Base-by-base conservation (phyloP, 2,888 invertebrate species). In the Macaria liturata region DNA sequence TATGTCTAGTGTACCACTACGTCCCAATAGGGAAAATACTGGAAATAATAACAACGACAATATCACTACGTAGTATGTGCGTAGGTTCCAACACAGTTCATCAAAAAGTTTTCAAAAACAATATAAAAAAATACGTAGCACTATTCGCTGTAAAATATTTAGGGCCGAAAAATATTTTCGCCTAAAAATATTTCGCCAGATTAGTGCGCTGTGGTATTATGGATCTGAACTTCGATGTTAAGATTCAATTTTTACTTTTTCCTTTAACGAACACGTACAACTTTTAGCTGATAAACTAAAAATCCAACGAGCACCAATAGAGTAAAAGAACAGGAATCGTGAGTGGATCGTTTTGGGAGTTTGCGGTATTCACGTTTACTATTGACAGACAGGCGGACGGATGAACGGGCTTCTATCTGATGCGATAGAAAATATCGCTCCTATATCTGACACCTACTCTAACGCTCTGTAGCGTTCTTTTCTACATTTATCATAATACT, bases 311-410 rank as follows among this genome's bases (percentile, higher is more conserved):
- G 40, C 32, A 50, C 32, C 46, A 43, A 54, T 48, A 47, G 32
- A 40, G 40, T 32, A 44, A 45, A 40, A 58, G 30, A 49, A 40
- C 31, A 42, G 7, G 32, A 39, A 49, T 50, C 50, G 50, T 47
- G 45, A 49, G 40, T 42, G 51, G 45, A 51, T 55, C 52, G 59
- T 56, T 60, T 56, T 49, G 46, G 34, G 46, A 51, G 52, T 46
- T 49, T 49, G 59, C 46, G 59, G 52, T 60, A 56, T 56, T 56
- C 59, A 46, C 48, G 59, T 46, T 43, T 46, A 4, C 55, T 55
- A 56, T 53, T 60, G 59, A 59, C 59, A 55, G 59, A 40, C 32
- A 9, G 55, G 52, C 45, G 45, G 52, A 55, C 49, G 49, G 52
- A 48, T 53, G 52, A 52, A 52, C 59, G 52, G 45, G 48, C 46